A percentile compares a stretch with the other conserved stretches of the same genome.
Conservation (phyloP, 64 coral and sea anemone species). For the Hydrozoanthus tunicans region DNA sequence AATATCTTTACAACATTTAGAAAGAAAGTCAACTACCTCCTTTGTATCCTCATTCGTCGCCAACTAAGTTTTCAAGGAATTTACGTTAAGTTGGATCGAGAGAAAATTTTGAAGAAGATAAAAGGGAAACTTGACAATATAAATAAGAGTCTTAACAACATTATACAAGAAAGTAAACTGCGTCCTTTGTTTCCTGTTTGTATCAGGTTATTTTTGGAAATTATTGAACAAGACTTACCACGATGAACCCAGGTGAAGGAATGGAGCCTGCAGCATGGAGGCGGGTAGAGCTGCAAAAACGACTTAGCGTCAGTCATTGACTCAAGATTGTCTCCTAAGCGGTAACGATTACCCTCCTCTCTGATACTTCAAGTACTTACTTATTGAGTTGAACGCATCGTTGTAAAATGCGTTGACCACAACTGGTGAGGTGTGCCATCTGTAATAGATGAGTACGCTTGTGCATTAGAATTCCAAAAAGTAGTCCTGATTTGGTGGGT, state of each 20-base stretch:
- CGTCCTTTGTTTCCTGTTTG: too few species aligned
- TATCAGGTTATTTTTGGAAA: too few species aligned
- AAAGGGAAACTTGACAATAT: too few species aligned
- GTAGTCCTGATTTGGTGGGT: background rate
- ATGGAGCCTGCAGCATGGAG: slow-evolving; percentile 20
- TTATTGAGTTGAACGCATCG: slow-evolving; percentile 21
- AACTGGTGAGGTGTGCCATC: slow-evolving; percentile 18
- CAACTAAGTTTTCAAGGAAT: too few species aligned
- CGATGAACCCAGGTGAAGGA: slow-evolving; percentile 16
- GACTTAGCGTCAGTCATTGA: too few species aligned
- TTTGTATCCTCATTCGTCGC: too few species aligned
- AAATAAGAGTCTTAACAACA: too few species aligned
- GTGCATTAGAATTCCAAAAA: background rate
- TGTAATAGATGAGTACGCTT: background rate
- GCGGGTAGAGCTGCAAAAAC: slow-evolving; percentile 22
- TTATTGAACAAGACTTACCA: background rate
- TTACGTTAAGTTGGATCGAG: too few species aligned
- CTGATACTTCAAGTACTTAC: background rate
- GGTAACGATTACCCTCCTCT: background rate
- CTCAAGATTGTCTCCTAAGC: background rate
- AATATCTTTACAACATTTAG: too few species aligned
- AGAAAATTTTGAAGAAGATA: too few species aligned
- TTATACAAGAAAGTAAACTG: too few species aligned
- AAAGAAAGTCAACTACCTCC: too few species aligned
- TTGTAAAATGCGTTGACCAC: slow-evolving; percentile 25